Evolutionary conservation across 2,797 vertebrate genomes (phyloP).

Genomic region (Xiphophorus birchmanni): DNA sequence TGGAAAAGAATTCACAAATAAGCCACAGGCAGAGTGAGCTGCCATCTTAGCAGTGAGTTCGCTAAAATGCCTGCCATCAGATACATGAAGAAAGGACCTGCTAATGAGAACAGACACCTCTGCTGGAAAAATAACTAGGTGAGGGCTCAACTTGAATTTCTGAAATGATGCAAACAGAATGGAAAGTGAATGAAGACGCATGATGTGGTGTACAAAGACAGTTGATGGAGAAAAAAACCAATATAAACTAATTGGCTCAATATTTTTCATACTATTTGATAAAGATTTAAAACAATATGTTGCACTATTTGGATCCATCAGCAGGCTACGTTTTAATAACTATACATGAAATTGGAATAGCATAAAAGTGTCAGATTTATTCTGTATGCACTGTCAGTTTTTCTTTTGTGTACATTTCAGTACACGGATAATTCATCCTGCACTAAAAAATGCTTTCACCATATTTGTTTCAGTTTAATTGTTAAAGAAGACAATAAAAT

Average conservation of each 20-base stretch:
- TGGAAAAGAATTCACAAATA: conserved; percentile 24
- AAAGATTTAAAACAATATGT: background rate
- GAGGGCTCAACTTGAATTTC: conserved; percentile 46
- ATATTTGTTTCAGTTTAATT: background rate
- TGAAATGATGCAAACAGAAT: conserved; percentile 35
- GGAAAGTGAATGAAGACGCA: background rate
- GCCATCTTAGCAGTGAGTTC: conserved; percentile 32
- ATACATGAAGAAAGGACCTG: conserved; percentile 49
- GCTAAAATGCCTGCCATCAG: conserved; percentile 40
- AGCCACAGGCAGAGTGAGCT: conserved; percentile 44
- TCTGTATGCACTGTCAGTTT: background rate
- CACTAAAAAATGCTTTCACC: background rate
- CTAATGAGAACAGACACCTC: conserved; percentile 63
- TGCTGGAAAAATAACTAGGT: conserved; percentile 52
- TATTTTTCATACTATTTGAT: background rate
- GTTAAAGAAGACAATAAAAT: background rate
- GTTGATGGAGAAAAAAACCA: background rate
- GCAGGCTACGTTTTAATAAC: background rate
- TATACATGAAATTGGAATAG: background rate
- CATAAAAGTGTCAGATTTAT: background rate
- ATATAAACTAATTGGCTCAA: background rate
- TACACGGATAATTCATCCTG: background rate
- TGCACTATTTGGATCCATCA: background rate
- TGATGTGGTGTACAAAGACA: background rate
- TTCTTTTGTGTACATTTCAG: background rate